Conservation (phyloP, 2,888 invertebrate species). For the Drosophila maculinotata region DNA sequence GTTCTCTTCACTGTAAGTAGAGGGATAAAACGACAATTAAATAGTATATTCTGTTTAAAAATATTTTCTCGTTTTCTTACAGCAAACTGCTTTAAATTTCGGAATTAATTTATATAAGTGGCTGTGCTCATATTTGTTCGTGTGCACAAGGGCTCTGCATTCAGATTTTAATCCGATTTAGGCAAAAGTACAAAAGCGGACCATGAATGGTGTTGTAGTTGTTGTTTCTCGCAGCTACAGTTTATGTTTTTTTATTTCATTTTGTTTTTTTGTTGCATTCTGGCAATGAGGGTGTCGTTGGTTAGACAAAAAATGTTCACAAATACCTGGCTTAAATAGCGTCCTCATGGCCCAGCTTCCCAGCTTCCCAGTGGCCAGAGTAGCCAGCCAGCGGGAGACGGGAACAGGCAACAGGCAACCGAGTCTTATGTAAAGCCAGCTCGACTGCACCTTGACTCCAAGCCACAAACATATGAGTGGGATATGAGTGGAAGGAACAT, state of each 20-base stretch:
- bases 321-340: conserved; percentile 45
- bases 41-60: not conserved
- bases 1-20: not conserved
- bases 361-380: conserved; percentile 10
- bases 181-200: conserved; percentile 15
- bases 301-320: conserved; percentile 30
- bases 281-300: conserved; percentile 5
- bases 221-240: conserved; percentile 3
- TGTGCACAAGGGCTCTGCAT: conserved; percentile 12
- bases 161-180: conserved; percentile 47
- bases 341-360: too few relatives aligned
- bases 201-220: conserved; percentile 26
- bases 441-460: conserved; percentile 44
- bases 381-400: conserved; percentile 8
- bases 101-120: conserved; percentile 6
- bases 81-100: not conserved
- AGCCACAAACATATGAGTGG: conserved; percentile 45
- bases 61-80: too few relatives aligned
- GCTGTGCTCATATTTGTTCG: conserved; percentile 5
- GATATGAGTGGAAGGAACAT: conserved; percentile 27
- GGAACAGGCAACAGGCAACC: not conserved
- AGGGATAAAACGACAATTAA: not conserved
- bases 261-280: conserved; percentile 3
- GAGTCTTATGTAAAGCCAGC: conserved; percentile 37
- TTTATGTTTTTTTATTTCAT: not conserved